Evolutionary conservation across 2,888 invertebrate species (phyloP).

Genomic region (Melieria crassipennis): DNA sequence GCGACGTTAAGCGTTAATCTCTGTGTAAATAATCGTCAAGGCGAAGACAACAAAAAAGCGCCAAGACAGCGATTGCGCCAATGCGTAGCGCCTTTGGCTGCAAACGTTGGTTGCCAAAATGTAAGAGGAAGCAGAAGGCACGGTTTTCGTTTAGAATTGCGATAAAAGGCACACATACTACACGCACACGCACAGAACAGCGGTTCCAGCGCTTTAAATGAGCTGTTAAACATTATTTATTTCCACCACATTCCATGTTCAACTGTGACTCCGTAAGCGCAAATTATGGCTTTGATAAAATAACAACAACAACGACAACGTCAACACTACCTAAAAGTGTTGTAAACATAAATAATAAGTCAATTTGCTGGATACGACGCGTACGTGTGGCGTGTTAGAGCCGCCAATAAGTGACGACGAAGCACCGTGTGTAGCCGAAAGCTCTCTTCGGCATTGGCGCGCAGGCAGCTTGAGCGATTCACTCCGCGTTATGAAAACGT

Average conservation of each 20-base stretch:
- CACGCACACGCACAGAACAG: slow-evolving; percentile 32
- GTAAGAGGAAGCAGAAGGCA: background rate
- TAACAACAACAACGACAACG: slow-evolving; percentile 2
- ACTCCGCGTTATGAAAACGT: too few relatives aligned
- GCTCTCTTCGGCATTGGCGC: too few relatives aligned
- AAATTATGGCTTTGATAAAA: background rate
- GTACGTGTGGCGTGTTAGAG: background rate
- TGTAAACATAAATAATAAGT: slow-evolving; percentile 52
- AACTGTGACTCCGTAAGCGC: too few relatives aligned
- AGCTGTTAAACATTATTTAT: slow-evolving; percentile 51
- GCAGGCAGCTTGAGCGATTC: too few relatives aligned
- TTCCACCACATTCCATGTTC: slow-evolving; percentile 2
- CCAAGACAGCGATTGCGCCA: background rate
- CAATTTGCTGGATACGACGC: slow-evolving; percentile 43
- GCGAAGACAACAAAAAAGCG: slow-evolving; percentile 25
- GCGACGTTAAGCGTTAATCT: slow-evolving; percentile 47
- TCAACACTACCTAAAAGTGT: slow-evolving; percentile 4
- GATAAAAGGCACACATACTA: background rate
- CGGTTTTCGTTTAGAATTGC: background rate
- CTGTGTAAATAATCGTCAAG: slow-evolving; percentile 48
- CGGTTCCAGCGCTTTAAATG: slow-evolving; percentile 47
- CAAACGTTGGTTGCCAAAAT: background rate
- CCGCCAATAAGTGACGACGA: too few relatives aligned
- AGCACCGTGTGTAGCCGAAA: too few relatives aligned
- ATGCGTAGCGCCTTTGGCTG: background rate